Base-by-base conservation (phyloP, 2,797 vertebrate species). In the Agapornis canus region DNA sequence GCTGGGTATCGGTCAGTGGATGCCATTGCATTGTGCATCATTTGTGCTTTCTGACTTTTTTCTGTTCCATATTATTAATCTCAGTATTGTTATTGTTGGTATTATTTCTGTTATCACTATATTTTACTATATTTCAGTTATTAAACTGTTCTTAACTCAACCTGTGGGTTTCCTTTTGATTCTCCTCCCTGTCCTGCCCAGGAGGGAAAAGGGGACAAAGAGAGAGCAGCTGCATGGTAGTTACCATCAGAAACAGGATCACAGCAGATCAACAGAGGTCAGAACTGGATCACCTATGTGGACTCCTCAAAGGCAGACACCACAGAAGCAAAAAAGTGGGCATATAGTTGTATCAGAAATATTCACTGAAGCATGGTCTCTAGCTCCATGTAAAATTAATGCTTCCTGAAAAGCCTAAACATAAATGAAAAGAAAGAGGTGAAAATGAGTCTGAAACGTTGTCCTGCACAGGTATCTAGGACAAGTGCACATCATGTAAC, bases 221-320 rank as follows among this genome's bases (percentile, higher is more conserved):
- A 16, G n/a, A 1, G 0, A 57, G n/a, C n/a, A 57, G 14, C n/a
- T 16, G n/a, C 15, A 10, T 25, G n/a, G 10, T 35, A 32, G n/a
- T 35, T 23, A 35, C n/a, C 54, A 57, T 45, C 45, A 69, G 54
- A 66, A 91, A n/a, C 8, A 64, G 11, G 10, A 80, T 70, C 37
- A 48, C 3, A 54, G 63, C 25, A 60, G 40, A 54, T 76, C 48
- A 84, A 14, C 11, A 65, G 14, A 68, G 22, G 26, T 66, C 42
- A 76, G 39, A 92, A 21, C 26, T 29, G 5, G 6, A 78, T 16
- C 27, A 37, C 29, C 25, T 63, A 6, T 49, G 54, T 32, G 19
- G 25, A 51, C 5, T 77, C 25, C 25, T 66, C 31, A 47, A 82
- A 70, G 10, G 5, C 3, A 84, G 32, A 11, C 6, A 49, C 6